Evolutionary conservation across 1,140 invertebrate species (phyloP).

Genomic region (Heliconius melpomene): DNA sequence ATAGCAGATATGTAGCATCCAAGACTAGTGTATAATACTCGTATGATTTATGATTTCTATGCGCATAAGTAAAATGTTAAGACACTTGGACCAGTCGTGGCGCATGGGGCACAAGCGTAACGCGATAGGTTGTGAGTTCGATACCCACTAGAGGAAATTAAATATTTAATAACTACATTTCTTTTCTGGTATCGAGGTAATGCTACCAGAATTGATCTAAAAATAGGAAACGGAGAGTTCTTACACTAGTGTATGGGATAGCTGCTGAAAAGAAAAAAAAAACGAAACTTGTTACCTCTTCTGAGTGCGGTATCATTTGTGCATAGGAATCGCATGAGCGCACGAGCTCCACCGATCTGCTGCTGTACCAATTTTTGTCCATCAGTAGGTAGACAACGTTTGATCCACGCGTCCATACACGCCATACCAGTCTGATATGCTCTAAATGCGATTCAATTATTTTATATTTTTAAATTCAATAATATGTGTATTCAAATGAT

Average conservation of each 20-base stretch:
- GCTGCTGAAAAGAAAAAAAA: no score
- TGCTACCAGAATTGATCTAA: no score
- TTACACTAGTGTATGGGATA: no score
- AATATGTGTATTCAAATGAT: background rate
- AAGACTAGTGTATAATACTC: background rate
- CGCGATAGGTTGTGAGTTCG: no score
- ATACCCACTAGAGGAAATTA: no score
- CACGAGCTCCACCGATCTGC: conserved; percentile 66
- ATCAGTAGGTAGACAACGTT: conserved; percentile 66
- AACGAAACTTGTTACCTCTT: conserved; percentile 47
- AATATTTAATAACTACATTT: no score
- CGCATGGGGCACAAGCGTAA: no score
- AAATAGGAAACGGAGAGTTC: no score
- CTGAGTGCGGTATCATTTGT: conserved; percentile 66
- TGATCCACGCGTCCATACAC: conserved; percentile 75
- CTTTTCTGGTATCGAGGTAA: no score
- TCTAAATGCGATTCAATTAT: conserved; percentile 37
- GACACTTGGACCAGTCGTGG: no score
- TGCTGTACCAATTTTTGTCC: conserved; percentile 67
- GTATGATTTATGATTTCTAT: background rate
- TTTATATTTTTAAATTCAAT: background rate
- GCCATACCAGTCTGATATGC: conserved; percentile 72
- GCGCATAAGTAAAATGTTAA: background rate
- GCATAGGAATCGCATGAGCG: conserved; percentile 68
- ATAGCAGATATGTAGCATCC: no score